A percentile compares a stretch with the other conserved stretches of the same genome.
These are phyloP conservation scores for Macaria liturata DNA, from an alignment of 2,888 invertebrate species.

Conservation along the genomic window DNA sequence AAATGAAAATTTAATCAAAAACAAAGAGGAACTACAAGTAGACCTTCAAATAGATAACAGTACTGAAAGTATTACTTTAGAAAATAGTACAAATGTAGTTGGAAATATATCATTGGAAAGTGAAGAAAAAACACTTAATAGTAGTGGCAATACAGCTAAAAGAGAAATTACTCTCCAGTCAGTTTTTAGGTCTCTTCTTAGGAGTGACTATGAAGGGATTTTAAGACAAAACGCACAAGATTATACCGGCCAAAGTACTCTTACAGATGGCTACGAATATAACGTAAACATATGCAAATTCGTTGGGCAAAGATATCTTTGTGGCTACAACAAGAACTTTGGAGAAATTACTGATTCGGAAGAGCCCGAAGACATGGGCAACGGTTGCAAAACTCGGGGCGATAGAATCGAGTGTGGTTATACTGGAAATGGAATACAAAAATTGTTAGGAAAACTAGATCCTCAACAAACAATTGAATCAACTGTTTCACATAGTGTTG, in stretches of 20 bases:
- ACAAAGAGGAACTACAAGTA: no score
- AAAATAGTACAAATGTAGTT: no score
- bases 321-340: slow-evolving; percentile 66
- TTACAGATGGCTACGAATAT: slow-evolving; percentile 53
- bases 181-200: neutral
- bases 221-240: neutral
- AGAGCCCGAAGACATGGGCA: slow-evolving; percentile 44
- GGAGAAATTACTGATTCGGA: slow-evolving; percentile 39
- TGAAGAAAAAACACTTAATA: neutral
- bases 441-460: no score
- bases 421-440: neutral
- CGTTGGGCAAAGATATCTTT: slow-evolving; percentile 55
- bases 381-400: slow-evolving; percentile 55
- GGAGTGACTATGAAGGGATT: no score
- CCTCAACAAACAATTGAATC: no score
- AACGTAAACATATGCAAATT: slow-evolving; percentile 54
- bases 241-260: slow-evolving; percentile 7
- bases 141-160: neutral
- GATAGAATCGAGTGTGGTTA: slow-evolving; percentile 73
- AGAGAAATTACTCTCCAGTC: slow-evolving; percentile 5
- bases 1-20: neutral
- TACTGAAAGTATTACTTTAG: no score
- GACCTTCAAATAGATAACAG: no score
- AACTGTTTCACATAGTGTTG: no score
- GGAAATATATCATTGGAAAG: no score